Conservation (phyloP, 2,888 invertebrate genomes). For the Syrista parreyssii region DNA sequence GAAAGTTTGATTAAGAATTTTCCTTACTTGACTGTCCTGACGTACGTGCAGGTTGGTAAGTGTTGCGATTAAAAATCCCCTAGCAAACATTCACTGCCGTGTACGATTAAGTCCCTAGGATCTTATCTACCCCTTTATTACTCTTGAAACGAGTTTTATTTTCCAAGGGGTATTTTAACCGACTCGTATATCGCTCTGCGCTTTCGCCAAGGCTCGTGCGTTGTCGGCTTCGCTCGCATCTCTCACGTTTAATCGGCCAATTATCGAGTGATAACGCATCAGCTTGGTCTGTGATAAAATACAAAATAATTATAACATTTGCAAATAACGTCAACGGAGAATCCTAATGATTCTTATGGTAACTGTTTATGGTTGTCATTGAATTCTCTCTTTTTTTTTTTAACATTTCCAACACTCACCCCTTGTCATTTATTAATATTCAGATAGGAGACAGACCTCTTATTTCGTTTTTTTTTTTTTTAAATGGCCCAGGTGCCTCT, state of each 20-base stretch:
- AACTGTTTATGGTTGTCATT: not conserved
- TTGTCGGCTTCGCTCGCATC: constrained; percentile 27
- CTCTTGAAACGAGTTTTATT: not conserved
- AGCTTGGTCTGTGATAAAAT: not conserved
- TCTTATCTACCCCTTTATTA: not conserved
- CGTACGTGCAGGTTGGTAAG: not conserved
- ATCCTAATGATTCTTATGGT: constrained; percentile 2
- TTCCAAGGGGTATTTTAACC: not conserved
- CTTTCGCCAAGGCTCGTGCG: constrained; percentile 13
- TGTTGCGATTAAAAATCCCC: not conserved
- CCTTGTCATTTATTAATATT: constrained; percentile 39
- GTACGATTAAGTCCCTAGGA: not conserved
- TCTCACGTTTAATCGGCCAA: constrained; percentile 8
- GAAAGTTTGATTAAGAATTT: not conserved
- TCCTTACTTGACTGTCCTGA: not conserved
- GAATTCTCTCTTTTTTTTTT: not conserved
- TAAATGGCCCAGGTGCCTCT: not conserved
- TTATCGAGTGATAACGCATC: not conserved
- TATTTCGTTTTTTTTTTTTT: constrained; percentile 9
- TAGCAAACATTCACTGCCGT: not conserved
- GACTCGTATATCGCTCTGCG: not conserved
- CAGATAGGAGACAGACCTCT: constrained; percentile 26
- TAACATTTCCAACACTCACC: not conserved
- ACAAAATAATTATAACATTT: not conserved
- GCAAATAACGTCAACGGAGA: constrained; percentile 11